Evolutionary conservation across 2,888 invertebrate species (phyloP).

Genomic region (Dendrolimus houi): DNA sequence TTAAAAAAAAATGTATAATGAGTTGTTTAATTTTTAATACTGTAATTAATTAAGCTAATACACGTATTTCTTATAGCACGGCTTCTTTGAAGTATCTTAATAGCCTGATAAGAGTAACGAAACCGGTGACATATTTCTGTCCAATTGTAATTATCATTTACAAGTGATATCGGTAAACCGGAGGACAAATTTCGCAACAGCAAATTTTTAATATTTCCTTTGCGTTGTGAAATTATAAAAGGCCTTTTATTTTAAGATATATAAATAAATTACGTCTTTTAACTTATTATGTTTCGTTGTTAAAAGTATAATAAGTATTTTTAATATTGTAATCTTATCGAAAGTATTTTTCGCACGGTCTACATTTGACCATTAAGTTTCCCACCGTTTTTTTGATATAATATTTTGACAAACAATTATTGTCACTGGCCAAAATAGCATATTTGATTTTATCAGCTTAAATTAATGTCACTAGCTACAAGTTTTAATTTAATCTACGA

Average conservation of each 20-base stretch:
- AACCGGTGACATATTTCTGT: neutral
- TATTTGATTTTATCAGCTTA: slow-evolving; percentile 12
- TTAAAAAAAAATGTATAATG: too few relatives aligned
- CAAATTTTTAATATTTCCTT: slow-evolving; percentile 28
- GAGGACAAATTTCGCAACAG: slow-evolving; percentile 10
- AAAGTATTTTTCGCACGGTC: slow-evolving; percentile 7
- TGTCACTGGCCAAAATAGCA: neutral
- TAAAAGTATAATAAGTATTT: neutral
- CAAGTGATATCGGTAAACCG: neutral
- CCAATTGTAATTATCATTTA: neutral
- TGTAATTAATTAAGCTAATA: neutral
- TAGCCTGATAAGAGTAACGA: neutral
- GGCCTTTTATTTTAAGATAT: slow-evolving; percentile 16
- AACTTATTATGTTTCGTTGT: slow-evolving; percentile 1
- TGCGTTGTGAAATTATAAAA: slow-evolving; percentile 22
- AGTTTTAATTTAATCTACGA: neutral
- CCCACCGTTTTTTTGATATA: neutral
- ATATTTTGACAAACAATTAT: neutral
- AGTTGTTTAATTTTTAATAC: neutral
- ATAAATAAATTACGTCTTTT: slow-evolving; percentile 6
- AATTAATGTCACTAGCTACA: slow-evolving; percentile 16
- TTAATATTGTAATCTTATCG: slow-evolving; percentile 2
- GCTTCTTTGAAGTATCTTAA: neutral
- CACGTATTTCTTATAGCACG: neutral
- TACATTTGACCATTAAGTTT: neutral